These are phyloP conservation scores for Taenioides sp. DNA, from an alignment of 2,797 vertebrate species.

Conservation along the genomic window DNA sequence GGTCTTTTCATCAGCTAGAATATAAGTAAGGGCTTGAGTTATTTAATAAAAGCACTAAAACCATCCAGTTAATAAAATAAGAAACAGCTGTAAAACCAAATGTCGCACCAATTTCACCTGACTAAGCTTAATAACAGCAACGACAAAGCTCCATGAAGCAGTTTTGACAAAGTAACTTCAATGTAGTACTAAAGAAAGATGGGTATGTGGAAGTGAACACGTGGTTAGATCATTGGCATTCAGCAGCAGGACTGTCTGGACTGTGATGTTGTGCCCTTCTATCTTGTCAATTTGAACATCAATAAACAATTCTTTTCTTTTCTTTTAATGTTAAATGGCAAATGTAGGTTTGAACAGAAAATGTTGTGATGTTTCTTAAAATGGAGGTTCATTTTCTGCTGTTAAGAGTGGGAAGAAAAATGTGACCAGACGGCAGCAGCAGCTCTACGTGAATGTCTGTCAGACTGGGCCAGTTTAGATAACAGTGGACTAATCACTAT, in stretches of 20 bases:
- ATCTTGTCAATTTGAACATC: slow-evolving; percentile 63
- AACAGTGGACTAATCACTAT: slow-evolving; percentile 72
- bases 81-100: background rate
- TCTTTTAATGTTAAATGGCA: background rate
- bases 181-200: background rate
- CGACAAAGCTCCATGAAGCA: background rate
- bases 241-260: slow-evolving; percentile 67
- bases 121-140: background rate
- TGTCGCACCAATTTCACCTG: background rate
- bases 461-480: slow-evolving; percentile 62
- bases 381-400: slow-evolving; percentile 26
- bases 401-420: slow-evolving; percentile 39
- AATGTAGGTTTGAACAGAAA: slow-evolving; percentile 51
- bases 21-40: background rate
- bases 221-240: slow-evolving; percentile 72
- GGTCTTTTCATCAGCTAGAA: slow-evolving; percentile 87
- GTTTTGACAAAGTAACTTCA: background rate
- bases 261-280: slow-evolving; percentile 68
- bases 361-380: slow-evolving; percentile 55
- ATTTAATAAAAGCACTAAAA: background rate
- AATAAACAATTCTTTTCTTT: slow-evolving; percentile 34
- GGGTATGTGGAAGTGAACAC: slow-evolving; percentile 10
- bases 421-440: slow-evolving; percentile 64
- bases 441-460: slow-evolving; percentile 71
- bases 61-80: slow-evolving; percentile 3